A percentile compares a stretch with the other conserved stretches of the same genome.
Conservation (phyloP, 2,113 vertebrate species). For the Scomber scombrus region DNA sequence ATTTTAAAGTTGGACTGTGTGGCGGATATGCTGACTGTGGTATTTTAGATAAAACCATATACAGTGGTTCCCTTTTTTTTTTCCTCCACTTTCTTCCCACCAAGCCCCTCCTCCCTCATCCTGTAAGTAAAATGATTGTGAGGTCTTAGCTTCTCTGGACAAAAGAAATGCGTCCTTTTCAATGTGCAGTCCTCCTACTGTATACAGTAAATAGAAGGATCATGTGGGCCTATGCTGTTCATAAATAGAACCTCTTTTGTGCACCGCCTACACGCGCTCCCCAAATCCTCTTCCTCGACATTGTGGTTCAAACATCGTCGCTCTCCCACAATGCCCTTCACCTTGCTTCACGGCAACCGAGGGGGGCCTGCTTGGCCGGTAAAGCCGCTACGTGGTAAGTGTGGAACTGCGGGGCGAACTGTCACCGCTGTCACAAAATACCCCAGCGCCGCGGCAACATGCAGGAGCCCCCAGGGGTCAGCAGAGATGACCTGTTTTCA, state of each 20-base stretch:
- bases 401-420: conserved; percentile 25
- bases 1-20: conserved; percentile 34
- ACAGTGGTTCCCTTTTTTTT: background rate
- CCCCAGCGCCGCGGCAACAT: conserved; percentile 29
- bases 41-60: conserved; percentile 49
- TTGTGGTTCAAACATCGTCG: conserved; percentile 7
- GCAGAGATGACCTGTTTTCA: conserved; percentile 54
- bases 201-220: conserved; percentile 13
- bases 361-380: background rate
- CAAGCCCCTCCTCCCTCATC: background rate
- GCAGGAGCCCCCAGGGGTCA: conserved; percentile 56
- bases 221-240: background rate
- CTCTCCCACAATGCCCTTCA: conserved; percentile 43
- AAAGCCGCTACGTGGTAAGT: conserved; percentile 3
- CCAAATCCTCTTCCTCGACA: conserved; percentile 20
- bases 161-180: conserved; percentile 42
- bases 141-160: conserved; percentile 18
- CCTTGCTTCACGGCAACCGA: conserved; percentile 11
- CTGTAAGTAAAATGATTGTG: conserved; percentile 29
- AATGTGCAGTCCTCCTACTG: conserved; percentile 8
- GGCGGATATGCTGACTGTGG: conserved; percentile 69
- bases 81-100: background rate
- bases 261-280: background rate
- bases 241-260: conserved; percentile 17
- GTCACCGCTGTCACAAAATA: conserved; percentile 40